Evolutionary conservation across 2,797 vertebrate species (phyloP).

Genomic region (Moxostoma hubbsi): DNA sequence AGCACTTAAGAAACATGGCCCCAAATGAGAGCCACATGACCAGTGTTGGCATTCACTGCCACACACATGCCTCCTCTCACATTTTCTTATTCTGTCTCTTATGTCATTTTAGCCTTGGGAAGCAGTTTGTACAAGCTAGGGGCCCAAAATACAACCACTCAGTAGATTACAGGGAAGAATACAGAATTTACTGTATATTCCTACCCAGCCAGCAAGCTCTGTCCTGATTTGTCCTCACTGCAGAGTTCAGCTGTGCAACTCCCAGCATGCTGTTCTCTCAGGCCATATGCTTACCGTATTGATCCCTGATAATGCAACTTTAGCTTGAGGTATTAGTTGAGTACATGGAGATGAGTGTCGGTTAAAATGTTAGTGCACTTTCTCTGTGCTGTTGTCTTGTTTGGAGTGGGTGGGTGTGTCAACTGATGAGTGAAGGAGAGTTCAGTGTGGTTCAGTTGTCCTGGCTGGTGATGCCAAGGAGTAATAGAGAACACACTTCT

Average conservation of each 20-base stretch:
- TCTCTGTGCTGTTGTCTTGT: no score
- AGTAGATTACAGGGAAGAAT: background rate
- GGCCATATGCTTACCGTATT: background rate
- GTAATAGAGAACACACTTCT: no score
- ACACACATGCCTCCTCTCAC: conserved; percentile 1
- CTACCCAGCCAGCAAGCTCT: background rate
- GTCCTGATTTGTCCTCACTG: conserved; percentile 7
- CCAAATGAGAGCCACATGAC: conserved; percentile 58
- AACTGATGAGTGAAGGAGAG: no score
- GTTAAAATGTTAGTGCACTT: no score
- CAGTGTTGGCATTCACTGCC: conserved; percentile 23
- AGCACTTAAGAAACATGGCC: conserved; percentile 49
- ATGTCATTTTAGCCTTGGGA: background rate
- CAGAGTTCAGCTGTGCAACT: background rate
- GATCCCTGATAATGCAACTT: conserved; percentile 13
- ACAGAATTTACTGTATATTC: no score
- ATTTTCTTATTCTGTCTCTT: background rate
- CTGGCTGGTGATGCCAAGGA: no score
- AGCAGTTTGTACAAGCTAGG: background rate
- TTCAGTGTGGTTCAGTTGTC: no score
- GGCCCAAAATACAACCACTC: background rate
- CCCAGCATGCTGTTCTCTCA: background rate
- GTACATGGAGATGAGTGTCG: no score
- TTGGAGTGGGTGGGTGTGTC: no score
- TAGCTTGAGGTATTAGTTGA: no score